Evolutionary conservation across 2,797 vertebrate species (phyloP).

Genomic region (Micromesistius poutassou): DNA sequence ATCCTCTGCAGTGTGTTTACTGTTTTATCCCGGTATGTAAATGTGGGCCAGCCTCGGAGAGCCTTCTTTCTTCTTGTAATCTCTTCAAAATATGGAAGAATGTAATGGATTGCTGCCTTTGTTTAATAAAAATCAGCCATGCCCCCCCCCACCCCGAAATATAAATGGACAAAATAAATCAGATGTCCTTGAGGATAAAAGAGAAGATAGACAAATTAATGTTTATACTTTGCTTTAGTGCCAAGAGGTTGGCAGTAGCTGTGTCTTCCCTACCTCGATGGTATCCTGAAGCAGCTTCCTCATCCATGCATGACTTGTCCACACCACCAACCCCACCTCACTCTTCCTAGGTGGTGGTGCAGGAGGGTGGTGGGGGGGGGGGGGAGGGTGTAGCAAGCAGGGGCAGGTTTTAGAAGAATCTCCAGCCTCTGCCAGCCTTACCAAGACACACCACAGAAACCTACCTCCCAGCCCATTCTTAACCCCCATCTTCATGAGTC

Average conservation of each 20-base stretch:
- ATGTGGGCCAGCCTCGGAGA: background rate
- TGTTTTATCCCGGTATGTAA: conserved; percentile 39
- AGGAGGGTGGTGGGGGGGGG: background rate
- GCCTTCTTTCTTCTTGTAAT: background rate
- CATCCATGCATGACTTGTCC: conserved; percentile 53
- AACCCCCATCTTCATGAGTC: background rate
- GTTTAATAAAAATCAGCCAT: background rate
- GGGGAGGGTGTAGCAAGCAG: no score
- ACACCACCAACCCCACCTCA: conserved; percentile 51
- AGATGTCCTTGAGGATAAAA: conserved; percentile 10
- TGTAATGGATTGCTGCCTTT: background rate
- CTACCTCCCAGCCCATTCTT: background rate
- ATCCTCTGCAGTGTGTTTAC: conserved; percentile 43
- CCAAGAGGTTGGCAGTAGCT: conserved; percentile 48
- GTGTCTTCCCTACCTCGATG: conserved; percentile 48
- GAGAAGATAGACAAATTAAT: conserved; percentile 14
- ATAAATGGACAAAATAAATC: background rate
- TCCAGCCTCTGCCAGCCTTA: background rate
- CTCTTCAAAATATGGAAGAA: background rate
- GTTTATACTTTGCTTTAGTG: conserved; percentile 44
- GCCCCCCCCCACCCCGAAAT: background rate
- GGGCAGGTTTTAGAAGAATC: background rate
- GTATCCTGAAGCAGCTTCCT: conserved; percentile 50
- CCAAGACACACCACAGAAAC: background rate
- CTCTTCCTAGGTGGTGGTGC: conserved; percentile 37